Percentiles rank a stretch among this genome's conserved stretches.
These are phyloP conservation scores for Pycnonotus jocosus DNA, from an alignment of 2,113 vertebrate species.

Conservation along the genomic window DNA sequence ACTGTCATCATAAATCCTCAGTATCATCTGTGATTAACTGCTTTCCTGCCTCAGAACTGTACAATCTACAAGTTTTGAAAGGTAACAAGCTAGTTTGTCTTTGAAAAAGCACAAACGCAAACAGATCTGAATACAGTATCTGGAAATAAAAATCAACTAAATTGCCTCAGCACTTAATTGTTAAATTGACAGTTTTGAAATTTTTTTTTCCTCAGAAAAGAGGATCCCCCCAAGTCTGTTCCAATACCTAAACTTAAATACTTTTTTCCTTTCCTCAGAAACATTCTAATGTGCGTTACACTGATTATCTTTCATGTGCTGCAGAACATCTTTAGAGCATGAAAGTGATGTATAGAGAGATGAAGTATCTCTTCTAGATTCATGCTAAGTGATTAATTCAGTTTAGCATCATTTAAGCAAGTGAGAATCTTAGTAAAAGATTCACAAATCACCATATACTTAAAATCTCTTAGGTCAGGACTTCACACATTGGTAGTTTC, in stretches of 20 bases:
- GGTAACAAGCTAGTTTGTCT: neutral
- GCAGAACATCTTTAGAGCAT: neutral
- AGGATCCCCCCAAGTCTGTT: neutral
- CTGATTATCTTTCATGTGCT: neutral
- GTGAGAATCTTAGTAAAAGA: neutral
- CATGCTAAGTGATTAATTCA: neutral
- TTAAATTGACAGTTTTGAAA: neutral
- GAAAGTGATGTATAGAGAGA: neutral
- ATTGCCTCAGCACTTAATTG: neutral
- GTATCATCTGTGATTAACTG: neutral
- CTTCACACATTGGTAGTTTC: neutral
- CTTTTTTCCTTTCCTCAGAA: neutral
- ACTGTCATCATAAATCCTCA: neutral
- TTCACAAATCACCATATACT: neutral
- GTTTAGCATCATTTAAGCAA: neutral
- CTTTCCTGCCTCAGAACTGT: neutral
- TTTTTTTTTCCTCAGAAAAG: neutral
- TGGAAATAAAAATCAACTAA: neutral
- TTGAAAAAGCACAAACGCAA: neutral
- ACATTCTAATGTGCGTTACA: neutral
- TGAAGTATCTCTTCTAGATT: neutral
- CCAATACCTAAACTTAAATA: neutral
- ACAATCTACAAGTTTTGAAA: neutral
- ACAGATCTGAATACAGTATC: neutral
- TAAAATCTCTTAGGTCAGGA: neutral